Base-by-base conservation (phyloP, 2,888 invertebrate species). In the Tetrapedia diversipes region DNA sequence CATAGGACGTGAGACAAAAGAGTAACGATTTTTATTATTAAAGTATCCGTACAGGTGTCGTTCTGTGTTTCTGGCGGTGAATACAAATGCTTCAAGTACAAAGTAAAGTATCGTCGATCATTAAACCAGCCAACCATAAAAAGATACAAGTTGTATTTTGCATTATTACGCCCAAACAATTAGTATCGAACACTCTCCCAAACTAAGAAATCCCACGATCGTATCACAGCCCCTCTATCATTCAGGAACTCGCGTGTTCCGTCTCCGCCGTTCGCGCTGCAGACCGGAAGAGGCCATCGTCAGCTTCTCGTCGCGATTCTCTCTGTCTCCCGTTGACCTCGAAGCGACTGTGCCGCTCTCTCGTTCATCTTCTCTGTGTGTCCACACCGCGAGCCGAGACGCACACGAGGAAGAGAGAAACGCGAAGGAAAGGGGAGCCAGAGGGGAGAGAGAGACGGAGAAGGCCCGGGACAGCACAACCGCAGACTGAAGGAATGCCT, bases 401-500 rank as follows among this genome's bases (percentile, higher is more conserved):
- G 16, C 32, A 8, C 7, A 32, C 7, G 24, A 22, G 24, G 11
- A 1, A 47, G 16, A 14, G 27, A 4, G 22, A 29, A 22, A 43
- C 29, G n/a, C 7, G 19, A 10, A 16, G 22, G 45, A 10, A 16
- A 16, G 24, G 34, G 4, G 39, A 32, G 39, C 2, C 43, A 32
- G 53, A 65, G 47, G 32, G 53, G 27, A 54, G 2, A 14, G 49
- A 19, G 3, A 10, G 57, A n/a, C 2, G 22, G n/a, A 6, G 10
- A 67, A 53, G n/a, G 56, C 61, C 41, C 64, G 47, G 73, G 69
- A 16, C 67, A 80, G 78, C n/a, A n/a, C n/a, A 85, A 85, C 83
- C 87, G 82, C 86, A 89, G 87, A 89, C 89, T 85, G 86, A 86
- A 88, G 89, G 89, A 89, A 89, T 89, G 87, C 83, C 84, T 88